Evolutionary conservation across 1,140 invertebrate genomes (phyloP), one percentile per base, ranked within the genome.

Genomic region (Pollicipes pollicipes): DNA sequence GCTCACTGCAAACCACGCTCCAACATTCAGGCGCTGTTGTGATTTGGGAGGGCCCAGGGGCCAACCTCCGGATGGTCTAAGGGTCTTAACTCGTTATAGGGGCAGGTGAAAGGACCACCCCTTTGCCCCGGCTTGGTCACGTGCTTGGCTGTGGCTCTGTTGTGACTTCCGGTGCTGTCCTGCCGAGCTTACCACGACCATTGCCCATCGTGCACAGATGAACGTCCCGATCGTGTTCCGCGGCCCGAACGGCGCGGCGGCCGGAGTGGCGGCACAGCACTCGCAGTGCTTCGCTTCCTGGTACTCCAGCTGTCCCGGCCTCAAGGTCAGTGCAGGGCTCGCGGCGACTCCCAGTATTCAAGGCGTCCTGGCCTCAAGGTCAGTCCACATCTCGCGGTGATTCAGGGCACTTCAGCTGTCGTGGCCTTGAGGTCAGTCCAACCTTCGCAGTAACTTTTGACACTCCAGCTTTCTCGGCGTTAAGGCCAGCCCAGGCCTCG

Each of bases 241-340:
- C 68, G 97, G 97, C 0, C 95, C 97, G 26, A 99, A 99, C 81
- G 97, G 97, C 28, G 91, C 95, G 16, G 94, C 97, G 10, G 81
- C 90, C n/a, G 97, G 97, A 71, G 97, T 99, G 0, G 97, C 84
- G 10, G 97, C 97, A 16, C 97, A 99, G 80, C 97, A 99, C 82
- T 98, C 95, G 1, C 97, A 99, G 79, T 98, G 97, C 82, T 99
- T 91, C 80, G 96, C 87, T 64, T 90, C 97, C 0, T 99, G 97
- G 97, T 99, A 94, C 81, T 87, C 88, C 71, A 91, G 97, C 77
- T 97, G 93, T 78, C 97, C 97, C 0, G 97, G 97, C 17, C 82
- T 99, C 0, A 99, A 99, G 81, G 95, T 91, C 72, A 68, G 27
- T 35, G n/a, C n/a, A n/a, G n/a, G 13, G 68, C 26, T 35, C 35